Percentiles rank a stretch among this genome's conserved stretches.
phyloP scores from a whole-genome alignment of 2,888 invertebrate species.

The Hypercompe scribonia region DNA sequence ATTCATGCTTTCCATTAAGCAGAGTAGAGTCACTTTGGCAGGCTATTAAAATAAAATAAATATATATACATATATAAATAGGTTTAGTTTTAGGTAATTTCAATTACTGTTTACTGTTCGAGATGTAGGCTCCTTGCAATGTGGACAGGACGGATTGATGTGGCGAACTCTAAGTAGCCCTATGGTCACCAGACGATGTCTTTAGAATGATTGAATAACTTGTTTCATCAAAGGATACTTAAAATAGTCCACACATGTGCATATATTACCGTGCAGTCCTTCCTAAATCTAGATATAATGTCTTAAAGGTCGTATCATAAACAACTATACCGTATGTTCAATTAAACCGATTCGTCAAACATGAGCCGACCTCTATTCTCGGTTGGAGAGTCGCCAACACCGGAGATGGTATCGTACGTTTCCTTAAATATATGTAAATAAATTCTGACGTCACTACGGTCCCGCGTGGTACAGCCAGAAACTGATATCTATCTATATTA shows the following conservation, averaged over 20 bases:
- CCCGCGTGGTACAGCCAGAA: constrained; percentile 27
- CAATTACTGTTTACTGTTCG: neutral
- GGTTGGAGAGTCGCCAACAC: constrained; percentile 42
- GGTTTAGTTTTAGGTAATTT: neutral
- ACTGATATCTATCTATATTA: constrained; percentile 35
- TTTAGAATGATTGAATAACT: too few species aligned
- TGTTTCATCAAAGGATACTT: neutral
- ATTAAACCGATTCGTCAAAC: constrained; percentile 5
- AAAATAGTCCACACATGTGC: neutral
- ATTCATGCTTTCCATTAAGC: too few species aligned
- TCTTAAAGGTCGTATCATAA: neutral
- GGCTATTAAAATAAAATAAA: too few species aligned
- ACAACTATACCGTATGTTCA: neutral
- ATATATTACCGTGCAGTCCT: neutral
- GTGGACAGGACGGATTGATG: neutral
- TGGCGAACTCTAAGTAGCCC: neutral
- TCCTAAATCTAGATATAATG: neutral
- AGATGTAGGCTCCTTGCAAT: too few species aligned
- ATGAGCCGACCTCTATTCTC: constrained; percentile 34
- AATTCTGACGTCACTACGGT: constrained; percentile 34
- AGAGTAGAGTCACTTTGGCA: too few species aligned
- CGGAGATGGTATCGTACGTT: constrained; percentile 36
- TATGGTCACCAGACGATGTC: neutral
- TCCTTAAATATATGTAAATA: constrained; percentile 49
- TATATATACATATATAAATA: too few species aligned